Conservation (phyloP, 1,140 invertebrate genomes). For the Drosophila orosa region DNA sequence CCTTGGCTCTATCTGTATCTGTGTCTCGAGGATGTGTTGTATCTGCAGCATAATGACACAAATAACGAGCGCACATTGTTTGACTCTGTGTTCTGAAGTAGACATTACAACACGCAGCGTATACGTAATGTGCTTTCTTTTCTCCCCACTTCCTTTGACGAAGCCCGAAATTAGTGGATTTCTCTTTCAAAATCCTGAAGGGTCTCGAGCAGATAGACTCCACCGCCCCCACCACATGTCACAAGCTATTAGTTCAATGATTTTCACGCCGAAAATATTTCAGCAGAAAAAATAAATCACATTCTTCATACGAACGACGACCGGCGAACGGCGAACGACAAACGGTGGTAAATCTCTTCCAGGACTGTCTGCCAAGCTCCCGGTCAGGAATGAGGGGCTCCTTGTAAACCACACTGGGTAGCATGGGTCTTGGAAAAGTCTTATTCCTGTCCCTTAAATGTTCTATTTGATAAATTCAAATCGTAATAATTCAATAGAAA, state of each 20-base stretch:
- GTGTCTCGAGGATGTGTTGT: conserved; percentile 52
- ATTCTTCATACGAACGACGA: conserved; percentile 50
- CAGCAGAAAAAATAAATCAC: conserved; percentile 69
- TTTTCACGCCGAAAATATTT: conserved; percentile 74
- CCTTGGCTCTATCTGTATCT: conserved; percentile 22
- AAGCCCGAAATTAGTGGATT: conserved; percentile 71
- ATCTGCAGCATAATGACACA: conserved; percentile 77
- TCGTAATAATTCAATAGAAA: background rate
- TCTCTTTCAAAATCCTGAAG: conserved; percentile 63
- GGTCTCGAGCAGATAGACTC: conserved; percentile 52
- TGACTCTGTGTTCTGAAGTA: conserved; percentile 61
- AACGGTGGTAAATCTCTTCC: conserved; percentile 52
- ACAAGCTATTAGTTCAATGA: conserved; percentile 82
- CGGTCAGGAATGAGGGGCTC: background rate
- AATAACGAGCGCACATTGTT: conserved; percentile 81
- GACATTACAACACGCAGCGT: conserved; percentile 72
- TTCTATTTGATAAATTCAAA: background rate
- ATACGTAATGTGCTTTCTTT: conserved; percentile 68
- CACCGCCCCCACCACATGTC: conserved; percentile 47
- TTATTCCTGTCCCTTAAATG: too few species aligned
- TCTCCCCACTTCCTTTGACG: conserved; percentile 44
- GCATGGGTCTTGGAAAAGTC: background rate
- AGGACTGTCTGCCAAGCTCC: conserved; percentile 20
- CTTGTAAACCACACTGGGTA: conserved; percentile 7
- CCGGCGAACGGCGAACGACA: conserved; percentile 17